Evolutionary conservation across 92 coral and sea anemone species (phyloP).

Genomic region (Isaurus tuberculatus): DNA sequence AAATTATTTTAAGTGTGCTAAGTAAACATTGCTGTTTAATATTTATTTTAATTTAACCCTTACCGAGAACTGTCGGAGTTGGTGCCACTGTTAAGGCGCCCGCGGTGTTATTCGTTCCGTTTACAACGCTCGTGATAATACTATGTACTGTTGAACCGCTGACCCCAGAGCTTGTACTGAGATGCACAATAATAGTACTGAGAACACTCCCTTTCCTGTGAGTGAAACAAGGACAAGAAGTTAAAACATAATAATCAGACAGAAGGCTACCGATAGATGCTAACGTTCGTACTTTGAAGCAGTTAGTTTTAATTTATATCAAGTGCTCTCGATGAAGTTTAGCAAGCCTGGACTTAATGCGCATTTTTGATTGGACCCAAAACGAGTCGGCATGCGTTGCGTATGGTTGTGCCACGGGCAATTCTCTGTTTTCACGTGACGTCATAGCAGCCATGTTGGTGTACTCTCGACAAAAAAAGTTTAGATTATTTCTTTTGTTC

Average conservation of each 20-base stretch:
- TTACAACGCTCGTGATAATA: neutral
- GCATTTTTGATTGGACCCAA: too few species aligned
- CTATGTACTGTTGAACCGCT: constrained; percentile 30
- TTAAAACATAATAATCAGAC: neutral
- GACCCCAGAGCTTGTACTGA: constrained; percentile 33
- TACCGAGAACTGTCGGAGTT: neutral
- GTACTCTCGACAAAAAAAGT: too few species aligned
- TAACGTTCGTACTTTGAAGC: too few species aligned
- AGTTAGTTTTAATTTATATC: too few species aligned
- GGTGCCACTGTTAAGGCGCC: neutral
- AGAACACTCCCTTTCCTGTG: constrained; percentile 25
- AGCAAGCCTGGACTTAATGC: too few species aligned
- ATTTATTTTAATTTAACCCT: neutral
- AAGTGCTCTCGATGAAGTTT: too few species aligned
- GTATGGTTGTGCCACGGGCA: too few species aligned
- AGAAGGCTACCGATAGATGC: too few species aligned
- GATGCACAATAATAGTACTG: constrained; percentile 7
- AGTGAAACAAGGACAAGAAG: neutral
- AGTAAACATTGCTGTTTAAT: neutral
- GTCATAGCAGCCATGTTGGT: too few species aligned
- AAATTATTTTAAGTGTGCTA: neutral
- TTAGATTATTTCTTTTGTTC: too few species aligned
- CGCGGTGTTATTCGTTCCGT: neutral
- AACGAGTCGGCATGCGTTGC: too few species aligned
- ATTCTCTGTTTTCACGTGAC: too few species aligned